Evolutionary conservation across 1,140 invertebrate genomes (phyloP).

Genomic region (Hyphantria cunea): DNA sequence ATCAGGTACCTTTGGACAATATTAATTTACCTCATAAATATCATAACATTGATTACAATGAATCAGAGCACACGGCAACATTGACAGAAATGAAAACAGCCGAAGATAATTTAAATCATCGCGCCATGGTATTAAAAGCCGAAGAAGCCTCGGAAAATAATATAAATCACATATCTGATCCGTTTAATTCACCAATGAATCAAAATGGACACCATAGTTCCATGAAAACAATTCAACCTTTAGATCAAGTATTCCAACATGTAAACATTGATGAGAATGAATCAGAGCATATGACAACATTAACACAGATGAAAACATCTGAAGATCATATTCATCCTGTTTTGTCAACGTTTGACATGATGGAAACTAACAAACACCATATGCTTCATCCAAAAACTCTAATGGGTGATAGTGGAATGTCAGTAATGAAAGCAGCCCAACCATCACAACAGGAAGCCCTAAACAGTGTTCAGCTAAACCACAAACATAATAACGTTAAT

Average conservation of each 20-base stretch:
- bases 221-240: background rate
- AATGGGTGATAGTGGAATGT: no score
- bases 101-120: background rate
- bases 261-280: background rate
- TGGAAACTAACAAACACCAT: no score
- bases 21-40: background rate
- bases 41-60: background rate
- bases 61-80: background rate
- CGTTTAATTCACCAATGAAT: no score
- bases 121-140: no score
- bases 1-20: background rate
- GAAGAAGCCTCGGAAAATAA: no score
- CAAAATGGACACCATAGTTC: background rate
- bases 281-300: background rate
- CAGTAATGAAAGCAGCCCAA: background rate
- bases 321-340: background rate
- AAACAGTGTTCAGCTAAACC: background rate
- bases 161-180: no score
- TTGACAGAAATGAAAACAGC: conserved; percentile 5
- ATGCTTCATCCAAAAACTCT: no score
- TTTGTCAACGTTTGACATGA: no score
- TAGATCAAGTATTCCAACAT: background rate
- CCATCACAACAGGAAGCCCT: background rate
- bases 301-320: conserved; percentile 5
- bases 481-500: background rate